Base-by-base conservation (phyloP, 2,888 invertebrate species). In the Geophilus truncorum region DNA sequence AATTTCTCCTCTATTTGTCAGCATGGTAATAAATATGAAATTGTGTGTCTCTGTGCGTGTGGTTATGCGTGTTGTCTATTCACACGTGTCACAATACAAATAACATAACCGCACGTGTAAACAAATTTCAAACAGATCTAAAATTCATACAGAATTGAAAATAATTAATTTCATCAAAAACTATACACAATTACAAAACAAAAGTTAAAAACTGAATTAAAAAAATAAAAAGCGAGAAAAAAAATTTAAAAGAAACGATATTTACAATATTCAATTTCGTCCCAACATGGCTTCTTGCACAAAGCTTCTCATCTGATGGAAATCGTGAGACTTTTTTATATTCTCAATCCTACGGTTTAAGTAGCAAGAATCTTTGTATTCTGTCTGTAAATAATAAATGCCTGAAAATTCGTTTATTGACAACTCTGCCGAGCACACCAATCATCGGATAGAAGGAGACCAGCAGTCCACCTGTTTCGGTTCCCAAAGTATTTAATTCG, bases 401-500 rank as follows among this genome's bases (percentile, higher is more conserved):
- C 30, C 70, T 51, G 77, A 81, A 81, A 81, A 81, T 81, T 81
- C 81, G 79, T 81, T 81, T 81, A 81, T 81, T 81, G 81, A 81
- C 81, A 81, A 81, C 34, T 79, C 28, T 32, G 79, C 76, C 70
- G 79, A 32, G 78, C 80, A 80, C 78, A 78, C 77, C 81, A 81
- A 81, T 79, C 75, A 81, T 45, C 45, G 62, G 75, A 79, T 62
- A 78, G 78, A 62, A 79, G 57, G 70, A 79, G 81, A 62, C 78
- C 76, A 70, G 70, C 70, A 36, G 45, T 51, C 80, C 81, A 81
- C 80, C 81, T 81, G 81, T 80, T 81, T 81, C 51, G 36, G 80
- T 81, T 81, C 81, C 81, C 81, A 81, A 81, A 81, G 80, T 81
- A 81, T 81, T 81, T 81, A 81, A 81, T 81, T 81, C 81, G 78